phyloP scores from a whole-genome alignment of 2,888 invertebrate species.

The Petrolisthes manimaculis region DNA sequence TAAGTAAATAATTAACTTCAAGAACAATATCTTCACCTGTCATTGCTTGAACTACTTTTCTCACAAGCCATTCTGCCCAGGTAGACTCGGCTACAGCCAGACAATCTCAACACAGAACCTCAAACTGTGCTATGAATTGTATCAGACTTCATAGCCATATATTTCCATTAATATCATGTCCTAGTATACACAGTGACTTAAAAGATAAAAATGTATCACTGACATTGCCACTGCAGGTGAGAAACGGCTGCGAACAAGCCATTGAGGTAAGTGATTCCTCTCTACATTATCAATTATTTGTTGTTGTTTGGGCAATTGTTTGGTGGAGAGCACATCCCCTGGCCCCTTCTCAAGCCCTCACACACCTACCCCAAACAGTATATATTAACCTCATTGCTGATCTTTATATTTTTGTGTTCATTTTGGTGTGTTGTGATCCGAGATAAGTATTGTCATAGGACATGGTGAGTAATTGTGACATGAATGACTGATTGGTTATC shows the following conservation, averaged over 20 bases:
- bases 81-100: conserved; percentile 8
- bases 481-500: no score
- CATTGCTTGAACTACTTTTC: background rate
- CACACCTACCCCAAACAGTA: no score
- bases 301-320: conserved; percentile 10
- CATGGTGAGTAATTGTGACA: no score
- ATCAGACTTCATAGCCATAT: background rate
- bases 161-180: background rate
- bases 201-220: background rate
- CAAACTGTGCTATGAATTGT: background rate
- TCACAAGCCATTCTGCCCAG: conserved; percentile 12
- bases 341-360: background rate
- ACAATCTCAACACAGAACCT: background rate
- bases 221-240: conserved; percentile 16
- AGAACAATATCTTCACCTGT: conserved; percentile 4
- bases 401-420: no score
- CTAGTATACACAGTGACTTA: background rate
- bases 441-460: no score
- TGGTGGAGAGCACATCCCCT: conserved; percentile 12
- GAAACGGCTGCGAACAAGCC: conserved; percentile 13
- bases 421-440: no score
- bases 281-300: conserved; percentile 1
- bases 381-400: no score
- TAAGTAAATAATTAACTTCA: conserved; percentile 4
- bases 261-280: conserved; percentile 12